A percentile compares a stretch with the other conserved stretches of the same genome.
Conservation (phyloP, 2,888 invertebrate genomes). For the Anaspis maculata region DNA sequence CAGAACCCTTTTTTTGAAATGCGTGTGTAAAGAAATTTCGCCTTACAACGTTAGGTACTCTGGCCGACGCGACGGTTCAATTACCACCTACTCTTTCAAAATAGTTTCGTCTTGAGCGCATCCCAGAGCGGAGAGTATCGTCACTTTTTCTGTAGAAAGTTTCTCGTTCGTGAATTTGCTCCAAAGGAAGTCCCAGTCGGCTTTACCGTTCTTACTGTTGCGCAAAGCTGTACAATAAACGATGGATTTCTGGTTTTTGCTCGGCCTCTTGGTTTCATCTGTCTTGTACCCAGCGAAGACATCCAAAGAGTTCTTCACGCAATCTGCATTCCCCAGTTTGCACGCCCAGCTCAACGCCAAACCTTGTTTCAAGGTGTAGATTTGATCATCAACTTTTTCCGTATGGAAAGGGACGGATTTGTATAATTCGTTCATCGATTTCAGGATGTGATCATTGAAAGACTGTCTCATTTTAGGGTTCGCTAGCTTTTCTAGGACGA, state of each 20-base stretch:
- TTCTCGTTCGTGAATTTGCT: not conserved
- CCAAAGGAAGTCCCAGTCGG: not conserved
- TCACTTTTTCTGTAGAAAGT: not conserved
- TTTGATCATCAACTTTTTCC: not conserved
- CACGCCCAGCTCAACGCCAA: not conserved
- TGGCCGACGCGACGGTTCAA: too few relatives aligned
- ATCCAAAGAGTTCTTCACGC: not conserved
- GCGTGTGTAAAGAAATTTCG: too few relatives aligned
- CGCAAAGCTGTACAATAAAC: not conserved
- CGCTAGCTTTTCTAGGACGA: slow-evolving; percentile 17
- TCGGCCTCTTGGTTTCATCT: not conserved
- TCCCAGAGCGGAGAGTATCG: not conserved
- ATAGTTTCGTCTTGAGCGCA: not conserved
- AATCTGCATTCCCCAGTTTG: not conserved
- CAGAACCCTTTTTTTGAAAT: too few relatives aligned
- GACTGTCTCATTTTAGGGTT: too few relatives aligned
- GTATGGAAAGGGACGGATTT: not conserved
- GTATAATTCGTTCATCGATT: not conserved
- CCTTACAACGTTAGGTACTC: too few relatives aligned
- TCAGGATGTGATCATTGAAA: not conserved
- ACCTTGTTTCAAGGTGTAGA: not conserved
- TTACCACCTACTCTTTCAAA: not conserved
- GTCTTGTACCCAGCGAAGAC: not conserved
- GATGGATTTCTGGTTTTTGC: not conserved
- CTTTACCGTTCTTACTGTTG: not conserved